Percentiles rank a stretch among this genome's conserved stretches.
These are phyloP conservation scores for Apteryx mantelli DNA, from an alignment of 2,113 vertebrate genomes.

Conservation along the genomic window DNA sequence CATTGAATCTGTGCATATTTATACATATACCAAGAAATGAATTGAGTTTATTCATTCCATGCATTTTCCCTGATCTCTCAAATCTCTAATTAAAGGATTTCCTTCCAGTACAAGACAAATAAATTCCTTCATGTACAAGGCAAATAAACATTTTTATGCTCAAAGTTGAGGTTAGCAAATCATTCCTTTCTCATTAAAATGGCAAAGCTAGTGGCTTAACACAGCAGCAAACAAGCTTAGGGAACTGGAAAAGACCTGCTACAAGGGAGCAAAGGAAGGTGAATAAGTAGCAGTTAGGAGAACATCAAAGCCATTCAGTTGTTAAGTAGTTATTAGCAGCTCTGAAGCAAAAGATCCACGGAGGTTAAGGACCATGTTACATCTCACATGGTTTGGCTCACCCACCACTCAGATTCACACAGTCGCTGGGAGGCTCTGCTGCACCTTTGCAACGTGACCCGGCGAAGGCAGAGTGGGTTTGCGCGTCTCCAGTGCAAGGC, in stretches of 20 bases:
- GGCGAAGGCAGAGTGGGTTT: not conserved
- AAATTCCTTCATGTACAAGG: not conserved
- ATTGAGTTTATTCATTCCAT: not conserved
- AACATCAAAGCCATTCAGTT: not conserved
- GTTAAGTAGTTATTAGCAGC: constrained; percentile 6
- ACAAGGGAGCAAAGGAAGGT: not conserved
- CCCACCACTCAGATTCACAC: not conserved
- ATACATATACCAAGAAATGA: not conserved
- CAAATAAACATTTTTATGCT: not conserved
- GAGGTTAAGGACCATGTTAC: not conserved
- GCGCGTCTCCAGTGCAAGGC: accelerated
- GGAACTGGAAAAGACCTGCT: constrained; percentile 26
- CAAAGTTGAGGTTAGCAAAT: accelerated
- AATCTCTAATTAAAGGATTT: constrained; percentile 41
- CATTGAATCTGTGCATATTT: not conserved
- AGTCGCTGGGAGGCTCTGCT: not conserved
- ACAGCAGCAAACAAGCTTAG: not conserved
- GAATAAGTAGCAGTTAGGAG: not conserved
- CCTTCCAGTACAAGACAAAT: not conserved
- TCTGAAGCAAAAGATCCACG: not conserved
- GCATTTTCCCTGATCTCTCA: not conserved
- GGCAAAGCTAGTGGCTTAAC: constrained; percentile 10
- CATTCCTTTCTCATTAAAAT: constrained; percentile 49
- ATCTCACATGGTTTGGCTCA: not conserved
- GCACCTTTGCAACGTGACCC: not conserved